phyloP scores from a whole-genome alignment of 2,888 invertebrate genomes.

The Drosophila helvetica region DNA sequence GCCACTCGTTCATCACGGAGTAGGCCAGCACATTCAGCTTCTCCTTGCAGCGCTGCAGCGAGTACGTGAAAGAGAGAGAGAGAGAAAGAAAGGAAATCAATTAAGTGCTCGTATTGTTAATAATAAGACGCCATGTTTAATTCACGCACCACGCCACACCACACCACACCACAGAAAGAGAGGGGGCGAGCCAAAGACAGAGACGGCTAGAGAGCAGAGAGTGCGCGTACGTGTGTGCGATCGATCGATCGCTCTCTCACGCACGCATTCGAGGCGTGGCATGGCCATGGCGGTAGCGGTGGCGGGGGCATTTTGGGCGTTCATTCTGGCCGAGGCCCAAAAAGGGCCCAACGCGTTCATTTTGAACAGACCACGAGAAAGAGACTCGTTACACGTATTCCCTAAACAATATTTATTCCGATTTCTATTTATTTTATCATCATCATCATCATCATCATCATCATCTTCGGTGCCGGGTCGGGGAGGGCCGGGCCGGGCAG shows the following conservation, averaged over 20 bases:
- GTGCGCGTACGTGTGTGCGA: slow-evolving; percentile 24
- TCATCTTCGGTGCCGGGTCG: not conserved
- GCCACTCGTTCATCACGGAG: slow-evolving; percentile 99
- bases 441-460: not conserved
- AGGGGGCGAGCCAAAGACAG: slow-evolving; percentile 28
- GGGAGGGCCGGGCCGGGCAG: not conserved
- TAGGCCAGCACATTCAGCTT: slow-evolving; percentile 96
- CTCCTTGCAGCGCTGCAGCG: slow-evolving; percentile 96
- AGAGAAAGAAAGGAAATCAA: slow-evolving; percentile 24
- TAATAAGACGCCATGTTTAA: slow-evolving; percentile 68
- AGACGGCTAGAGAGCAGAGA: slow-evolving; percentile 22
- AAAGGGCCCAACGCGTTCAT: slow-evolving; percentile 70
- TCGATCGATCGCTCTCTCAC: slow-evolving; percentile 11
- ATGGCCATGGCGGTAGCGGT: slow-evolving; percentile 32
- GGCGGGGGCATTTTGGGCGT: slow-evolving; percentile 73
- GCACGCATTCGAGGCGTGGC: slow-evolving; percentile 66
- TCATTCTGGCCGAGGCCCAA: slow-evolving; percentile 64
- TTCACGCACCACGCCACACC: slow-evolving; percentile 44
- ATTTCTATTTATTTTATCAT: slow-evolving; percentile 23
- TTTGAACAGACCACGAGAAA: slow-evolving; percentile 8
- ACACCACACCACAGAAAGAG: slow-evolving; percentile 10
- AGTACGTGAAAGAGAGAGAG: too few relatives aligned
- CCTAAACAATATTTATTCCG: slow-evolving; percentile 11
- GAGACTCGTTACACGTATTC: not conserved
- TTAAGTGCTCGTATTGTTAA: slow-evolving; percentile 33